Base-by-base conservation (phyloP, 2,888 invertebrate species). In the Urechis unicinctus region DNA sequence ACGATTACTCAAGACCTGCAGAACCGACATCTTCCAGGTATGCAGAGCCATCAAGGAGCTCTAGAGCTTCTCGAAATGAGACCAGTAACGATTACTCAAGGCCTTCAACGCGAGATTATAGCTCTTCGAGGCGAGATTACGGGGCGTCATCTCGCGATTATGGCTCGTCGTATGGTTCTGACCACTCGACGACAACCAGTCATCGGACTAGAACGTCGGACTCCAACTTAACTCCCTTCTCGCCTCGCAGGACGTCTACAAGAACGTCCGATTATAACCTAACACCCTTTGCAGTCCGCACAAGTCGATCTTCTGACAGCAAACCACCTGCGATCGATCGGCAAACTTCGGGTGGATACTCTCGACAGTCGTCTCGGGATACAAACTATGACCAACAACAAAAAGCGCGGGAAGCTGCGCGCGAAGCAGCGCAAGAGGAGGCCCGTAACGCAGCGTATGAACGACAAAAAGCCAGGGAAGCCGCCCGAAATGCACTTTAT, bases 261-360 rank as follows among this genome's bases (percentile, higher is more conserved):
- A 50, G 52, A 25, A 49, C 48, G 29, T 36, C 52, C 24, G 59
- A 53, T 41, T 57, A 52, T 49, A 61, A 55, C 41, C 55, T 61
- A 28, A 61, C 61, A 30, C 61, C 61, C 22, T 61, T 61, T 49
- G 25, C 55, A 13, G 36, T 59, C 3, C 53, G 54, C 2, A 44
- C 55, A 36, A 52, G 55, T 4, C n/a, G n/a, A n/a, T n/a, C n/a
- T n/a, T n/a, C n/a, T n/a, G n/a, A n/a, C n/a, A n/a, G n/a, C n/a
- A n/a, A n/a, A n/a, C 30, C 50, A 2, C 41, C 31, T 5, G 21
- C 58, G 22, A 47, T 53, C 21, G 58, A 58, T 36, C 55, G 55
- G 31, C 58, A 54, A 1, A 55, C 47, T 48, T 31, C 54, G 28
- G 26, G 36, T 13, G 36, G 54, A 4, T 29, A 26, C 48, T 21